A percentile compares a stretch with the other conserved stretches of the same genome.
Evolutionary conservation across 2,113 vertebrate genomes (phyloP).

Genomic region (Tapirus terrestris): DNA sequence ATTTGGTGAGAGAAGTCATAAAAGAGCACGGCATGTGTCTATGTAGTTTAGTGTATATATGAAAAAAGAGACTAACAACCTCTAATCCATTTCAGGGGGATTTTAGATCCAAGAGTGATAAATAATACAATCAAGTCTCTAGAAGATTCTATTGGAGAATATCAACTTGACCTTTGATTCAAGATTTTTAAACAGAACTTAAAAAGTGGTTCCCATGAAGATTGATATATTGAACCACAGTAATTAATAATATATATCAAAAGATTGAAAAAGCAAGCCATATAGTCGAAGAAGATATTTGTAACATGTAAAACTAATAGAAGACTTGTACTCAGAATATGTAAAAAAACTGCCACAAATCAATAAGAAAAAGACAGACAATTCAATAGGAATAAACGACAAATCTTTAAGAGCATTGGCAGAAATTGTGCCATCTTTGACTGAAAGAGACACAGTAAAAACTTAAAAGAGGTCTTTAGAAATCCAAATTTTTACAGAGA

Average conservation of each 20-base stretch:
- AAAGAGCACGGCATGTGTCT: neutral
- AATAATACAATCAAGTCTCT: neutral
- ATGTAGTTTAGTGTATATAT: neutral
- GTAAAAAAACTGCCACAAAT: neutral
- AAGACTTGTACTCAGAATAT: neutral
- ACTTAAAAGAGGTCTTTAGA: neutral
- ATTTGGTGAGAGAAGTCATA: neutral
- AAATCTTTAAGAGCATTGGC: neutral
- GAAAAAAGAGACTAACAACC: neutral
- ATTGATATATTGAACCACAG: neutral
- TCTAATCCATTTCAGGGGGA: neutral
- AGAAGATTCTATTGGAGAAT: neutral
- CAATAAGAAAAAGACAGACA: neutral
- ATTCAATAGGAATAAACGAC: neutral
- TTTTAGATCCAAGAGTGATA: neutral
- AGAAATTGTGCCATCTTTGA: neutral
- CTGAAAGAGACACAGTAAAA: neutral
- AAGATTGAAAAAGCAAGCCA: neutral
- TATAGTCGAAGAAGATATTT: neutral
- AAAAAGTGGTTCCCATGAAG: neutral
- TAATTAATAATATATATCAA: neutral
- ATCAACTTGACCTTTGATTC: neutral
- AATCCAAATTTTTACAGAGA: neutral
- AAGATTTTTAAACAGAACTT: neutral
- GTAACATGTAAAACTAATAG: neutral